phyloP scores from a whole-genome alignment of 2,797 vertebrate genomes.

The Eulemur rubriventer region DNA sequence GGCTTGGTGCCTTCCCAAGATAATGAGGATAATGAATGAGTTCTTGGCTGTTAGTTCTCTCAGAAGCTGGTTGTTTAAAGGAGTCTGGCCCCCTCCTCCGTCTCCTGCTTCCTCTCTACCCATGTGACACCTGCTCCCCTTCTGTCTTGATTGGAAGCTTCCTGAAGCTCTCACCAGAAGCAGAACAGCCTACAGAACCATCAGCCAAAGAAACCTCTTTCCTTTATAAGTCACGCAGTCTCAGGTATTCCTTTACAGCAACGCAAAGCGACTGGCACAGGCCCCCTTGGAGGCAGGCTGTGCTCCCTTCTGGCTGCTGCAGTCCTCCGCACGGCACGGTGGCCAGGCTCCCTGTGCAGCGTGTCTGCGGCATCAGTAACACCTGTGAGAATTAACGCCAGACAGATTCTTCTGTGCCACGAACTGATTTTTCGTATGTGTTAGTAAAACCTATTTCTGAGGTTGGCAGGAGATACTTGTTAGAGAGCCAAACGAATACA shows the following conservation, averaged over 20 bases:
- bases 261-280: not conserved
- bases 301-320: not conserved
- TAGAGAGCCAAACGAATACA: not conserved
- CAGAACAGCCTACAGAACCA: not conserved
- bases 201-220: not conserved
- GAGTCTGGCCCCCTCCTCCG: too few species aligned
- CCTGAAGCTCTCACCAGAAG: not conserved
- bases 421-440: not conserved
- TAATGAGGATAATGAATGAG: too few species aligned
- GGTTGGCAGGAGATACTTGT: not conserved
- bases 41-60: not conserved
- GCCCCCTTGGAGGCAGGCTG: not conserved
- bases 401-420: not conserved
- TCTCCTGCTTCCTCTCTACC: not conserved
- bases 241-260: not conserved
- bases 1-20: not conserved
- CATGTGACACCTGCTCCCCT: too few species aligned
- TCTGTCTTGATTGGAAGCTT: not conserved
- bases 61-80: not conserved
- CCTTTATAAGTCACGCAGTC: not conserved
- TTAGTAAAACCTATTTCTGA: not conserved
- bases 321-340: fast-evolving
- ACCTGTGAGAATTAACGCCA: too few species aligned
- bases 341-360: fast-evolving
- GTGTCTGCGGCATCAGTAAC: fast-evolving